A percentile compares a stretch with the other conserved stretches of the same genome.
Conservation (phyloP, 2,113 vertebrate species). For the Elachura formosa region DNA sequence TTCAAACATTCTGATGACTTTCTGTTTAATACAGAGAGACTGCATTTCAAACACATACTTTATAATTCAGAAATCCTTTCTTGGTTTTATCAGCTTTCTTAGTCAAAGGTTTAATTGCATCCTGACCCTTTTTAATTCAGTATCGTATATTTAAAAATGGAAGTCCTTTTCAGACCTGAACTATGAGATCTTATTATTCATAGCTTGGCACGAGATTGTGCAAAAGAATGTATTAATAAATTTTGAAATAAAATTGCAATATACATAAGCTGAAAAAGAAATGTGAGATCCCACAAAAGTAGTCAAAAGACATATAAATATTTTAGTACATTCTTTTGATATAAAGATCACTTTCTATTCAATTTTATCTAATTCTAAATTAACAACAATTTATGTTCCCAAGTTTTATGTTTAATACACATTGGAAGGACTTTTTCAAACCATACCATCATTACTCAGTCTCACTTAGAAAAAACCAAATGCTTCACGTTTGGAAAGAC, state of each 20-base stretch:
- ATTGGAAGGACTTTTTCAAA: neutral
- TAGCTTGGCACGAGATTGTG: neutral
- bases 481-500: neutral
- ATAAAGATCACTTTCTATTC: neutral
- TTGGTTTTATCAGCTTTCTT: conserved; percentile 3
- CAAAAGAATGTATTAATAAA: conserved; percentile 12
- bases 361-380: neutral
- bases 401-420: neutral
- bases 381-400: neutral
- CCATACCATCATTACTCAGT: neutral
- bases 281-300: neutral
- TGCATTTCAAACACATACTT: conserved; percentile 22
- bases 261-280: neutral
- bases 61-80: conserved; percentile 7
- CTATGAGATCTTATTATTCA: neutral
- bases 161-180: neutral
- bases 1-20: conserved; percentile 3
- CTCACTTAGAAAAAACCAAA: neutral
- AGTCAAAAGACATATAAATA: neutral
- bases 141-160: conserved; percentile 13
- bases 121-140: conserved; percentile 45
- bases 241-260: neutral
- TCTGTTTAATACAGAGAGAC: neutral
- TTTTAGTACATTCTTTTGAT: neutral
- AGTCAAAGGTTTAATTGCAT: conserved; percentile 47